These are phyloP conservation scores for Drosophila basisetae DNA, from an alignment of 2,888 invertebrate species.

Conservation along the genomic window DNA sequence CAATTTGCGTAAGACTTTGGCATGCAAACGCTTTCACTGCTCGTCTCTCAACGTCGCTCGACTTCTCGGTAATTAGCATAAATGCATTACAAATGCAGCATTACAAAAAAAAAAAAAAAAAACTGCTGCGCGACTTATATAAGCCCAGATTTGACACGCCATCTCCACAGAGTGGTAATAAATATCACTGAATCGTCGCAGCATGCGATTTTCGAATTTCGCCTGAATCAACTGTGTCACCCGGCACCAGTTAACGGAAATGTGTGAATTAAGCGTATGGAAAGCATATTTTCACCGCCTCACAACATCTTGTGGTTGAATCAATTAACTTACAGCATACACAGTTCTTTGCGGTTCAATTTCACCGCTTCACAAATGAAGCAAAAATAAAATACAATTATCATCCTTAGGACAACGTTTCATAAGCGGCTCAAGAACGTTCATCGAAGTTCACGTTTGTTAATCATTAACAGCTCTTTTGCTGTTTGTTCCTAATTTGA, in stretches of 20 bases:
- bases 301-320: constrained; percentile 28
- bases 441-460: constrained; percentile 49
- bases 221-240: constrained; percentile 33
- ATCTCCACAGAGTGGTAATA: constrained; percentile 18
- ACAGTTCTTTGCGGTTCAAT: constrained; percentile 54
- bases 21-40: constrained; percentile 62
- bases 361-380: constrained; percentile 34
- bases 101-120: neutral
- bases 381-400: constrained; percentile 2
- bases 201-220: constrained; percentile 63
- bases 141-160: constrained; percentile 36
- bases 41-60: neutral
- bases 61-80: constrained; percentile 55
- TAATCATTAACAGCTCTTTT: constrained; percentile 21
- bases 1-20: constrained; percentile 64
- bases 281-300: constrained; percentile 59
- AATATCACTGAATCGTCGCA: constrained; percentile 18
- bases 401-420: constrained; percentile 49
- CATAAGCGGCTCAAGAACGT: constrained; percentile 63
- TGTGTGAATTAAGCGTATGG: constrained; percentile 64
- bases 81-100: constrained; percentile 37
- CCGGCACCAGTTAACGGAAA: constrained; percentile 70
- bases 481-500: constrained; percentile 41
- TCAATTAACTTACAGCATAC: constrained; percentile 42
- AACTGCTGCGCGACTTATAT: constrained; percentile 14